A percentile compares a stretch with the other conserved stretches of the same genome.
Evolutionary conservation across 2,113 vertebrate species (phyloP).

Genomic region (Mohoua ochrocephala): DNA sequence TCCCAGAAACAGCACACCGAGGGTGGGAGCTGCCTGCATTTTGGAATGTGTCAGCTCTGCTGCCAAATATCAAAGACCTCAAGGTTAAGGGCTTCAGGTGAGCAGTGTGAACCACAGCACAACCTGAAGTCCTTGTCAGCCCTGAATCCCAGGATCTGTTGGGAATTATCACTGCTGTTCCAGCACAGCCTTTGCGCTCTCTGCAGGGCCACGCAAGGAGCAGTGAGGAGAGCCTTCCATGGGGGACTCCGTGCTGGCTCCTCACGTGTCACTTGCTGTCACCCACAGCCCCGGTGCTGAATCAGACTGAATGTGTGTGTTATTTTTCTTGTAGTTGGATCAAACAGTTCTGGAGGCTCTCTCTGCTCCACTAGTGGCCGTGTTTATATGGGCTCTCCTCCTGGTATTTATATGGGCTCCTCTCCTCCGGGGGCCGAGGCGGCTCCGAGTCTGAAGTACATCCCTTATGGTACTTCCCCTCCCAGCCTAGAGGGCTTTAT

Average conservation of each 20-base stretch:
- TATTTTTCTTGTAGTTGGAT: conserved; percentile 79
- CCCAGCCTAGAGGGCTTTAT: conserved; percentile 94
- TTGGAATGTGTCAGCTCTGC: fast-evolving
- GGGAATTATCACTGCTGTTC: not conserved
- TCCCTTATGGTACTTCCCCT: conserved; percentile 91
- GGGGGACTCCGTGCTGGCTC: not conserved
- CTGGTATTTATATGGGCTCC: conserved; percentile 78
- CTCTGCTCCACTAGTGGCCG: conserved; percentile 89
- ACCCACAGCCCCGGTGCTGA: not conserved
- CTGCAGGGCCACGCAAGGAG: not conserved
- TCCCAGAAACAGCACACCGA: not conserved
- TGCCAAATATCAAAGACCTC: not conserved
- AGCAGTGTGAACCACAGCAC: not conserved
- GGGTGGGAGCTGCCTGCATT: not conserved
- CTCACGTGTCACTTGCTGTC: not conserved
- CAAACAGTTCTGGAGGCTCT: conserved; percentile 90
- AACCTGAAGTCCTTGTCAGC: not conserved
- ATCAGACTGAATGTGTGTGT: conserved; percentile 23
- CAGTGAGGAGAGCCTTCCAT: not conserved
- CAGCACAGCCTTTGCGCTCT: not conserved
- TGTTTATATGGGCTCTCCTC: conserved; percentile 87
- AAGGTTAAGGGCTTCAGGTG: not conserved
- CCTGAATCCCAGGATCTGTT: not conserved
- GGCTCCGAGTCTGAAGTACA: conserved; percentile 85
- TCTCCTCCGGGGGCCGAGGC: conserved; percentile 81